Base-by-base conservation (phyloP, 37 sponge, comb jelly and placozoan genomes). In the Hormiphora californensis region DNA sequence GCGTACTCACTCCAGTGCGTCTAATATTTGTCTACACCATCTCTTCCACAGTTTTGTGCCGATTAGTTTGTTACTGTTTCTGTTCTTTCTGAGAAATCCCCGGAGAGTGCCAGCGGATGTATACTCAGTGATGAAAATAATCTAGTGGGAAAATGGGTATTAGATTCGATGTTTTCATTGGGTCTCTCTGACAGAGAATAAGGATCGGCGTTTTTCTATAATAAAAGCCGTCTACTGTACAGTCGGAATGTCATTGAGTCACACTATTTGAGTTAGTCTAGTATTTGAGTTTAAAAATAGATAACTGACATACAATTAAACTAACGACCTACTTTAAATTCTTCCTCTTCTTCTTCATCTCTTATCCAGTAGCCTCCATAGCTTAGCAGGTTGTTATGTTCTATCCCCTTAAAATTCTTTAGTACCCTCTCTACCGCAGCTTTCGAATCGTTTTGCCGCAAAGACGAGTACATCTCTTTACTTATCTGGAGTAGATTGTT, bases 361-460 rank as follows among this genome's bases (percentile, higher is more conserved):
- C 43, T 43, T 73, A 73, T 73, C 81, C 81, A 73, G 81, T 73
- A 73, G 0, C 81, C 81, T 23, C 81, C 43, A 46, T 73, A 73
- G 27, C 17, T 73, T 21, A 73, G 40, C 81, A 73, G 27, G 46
- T 73, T 73, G 46, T 43, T 46, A 33, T 73, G 81, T 28, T 73
- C 81, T 27, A 73, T 73, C 17, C 81, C 23, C 25, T 73, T 73
- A 28, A 73, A 73, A 12, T 43, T 73, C 44, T 73, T 73, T 46
- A 73, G 27, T n/a, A 73, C 43, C 4, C 39, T 46, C 44, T 73
- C 81, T 46, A 73, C 43, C 28, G 81, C 81, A 22, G 40, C 81
- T 30, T 73, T 73, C 27, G 46, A 43, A 17, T 33, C 23, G 46
- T 73, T 46, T 41, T 36, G 81, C 43, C 81, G 9, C 17, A 73